Base-by-base conservation (phyloP, 1,140 invertebrate genomes). In the Drosophila punjabiensis region DNA sequence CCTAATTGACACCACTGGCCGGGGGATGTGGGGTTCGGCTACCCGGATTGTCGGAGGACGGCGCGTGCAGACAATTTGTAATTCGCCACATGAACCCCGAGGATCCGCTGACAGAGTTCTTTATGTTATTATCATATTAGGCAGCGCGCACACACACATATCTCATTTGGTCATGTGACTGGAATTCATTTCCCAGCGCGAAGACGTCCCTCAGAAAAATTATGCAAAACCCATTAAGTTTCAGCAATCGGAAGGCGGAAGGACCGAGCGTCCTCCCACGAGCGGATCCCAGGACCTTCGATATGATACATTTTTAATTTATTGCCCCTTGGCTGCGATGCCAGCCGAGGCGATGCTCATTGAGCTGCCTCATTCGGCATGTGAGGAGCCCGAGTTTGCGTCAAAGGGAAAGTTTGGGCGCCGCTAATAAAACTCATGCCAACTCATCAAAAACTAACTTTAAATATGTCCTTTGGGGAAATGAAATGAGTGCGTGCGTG, bases 401-500 rank as follows among this genome's bases (percentile, higher is more conserved):
- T 66, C 70, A 66, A 69, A 74, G 33, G 63, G 63, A 60, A 78
- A 89, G 56, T 88, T 85, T 47, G 64, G 65, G 88, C 45, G 79
- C 85, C 67, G 62, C 81, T 87, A 87, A 87, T 87, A 87, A 87
- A 87, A 89, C 85, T 84, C 82, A 81, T 87, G 85, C 85, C 85
- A 89, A 89, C 85, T 89, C 84, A 87, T 87, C 84, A 87, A 81
- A 86, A 89, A 82, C 64, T 81, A 87, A 87, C 84, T 87, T 87
- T 84, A 87, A 87, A 87, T 81, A 84, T 78, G 85, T 84, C 85
- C 85, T 74, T 39, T 53, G 81, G 84, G 85, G 45, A 39, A 81
- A 84, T 81, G 62, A 78, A 69, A 78, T 45, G 80, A 73, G 60
- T 83, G 84, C 64, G 83, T 87, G 76, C 76, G 76, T 79, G 76